Evolutionary conservation across 2,888 invertebrate genomes (phyloP).

Genomic region (Drosophila mimica): DNA sequence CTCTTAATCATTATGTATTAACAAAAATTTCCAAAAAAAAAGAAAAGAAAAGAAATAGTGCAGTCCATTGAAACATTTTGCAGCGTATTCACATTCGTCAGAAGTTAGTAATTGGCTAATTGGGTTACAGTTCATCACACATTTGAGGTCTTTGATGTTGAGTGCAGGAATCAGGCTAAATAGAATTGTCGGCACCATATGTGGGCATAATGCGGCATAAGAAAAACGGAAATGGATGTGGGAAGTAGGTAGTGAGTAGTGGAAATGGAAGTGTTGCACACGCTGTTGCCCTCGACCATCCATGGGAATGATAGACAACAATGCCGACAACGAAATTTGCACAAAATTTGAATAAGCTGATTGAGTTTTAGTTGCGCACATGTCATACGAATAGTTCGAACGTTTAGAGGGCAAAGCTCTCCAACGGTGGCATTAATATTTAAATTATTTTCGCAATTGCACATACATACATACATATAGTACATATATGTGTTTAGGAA

Average conservation of each 20-base stretch:
- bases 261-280: constrained; percentile 3
- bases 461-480: constrained; percentile 1
- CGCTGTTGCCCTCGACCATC: constrained; percentile 21
- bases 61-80: background rate
- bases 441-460: constrained; percentile 63
- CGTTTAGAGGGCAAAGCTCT: constrained; percentile 37
- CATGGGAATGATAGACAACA: constrained; percentile 28
- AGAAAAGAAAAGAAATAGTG: background rate
- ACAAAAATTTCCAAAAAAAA: background rate
- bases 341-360: constrained; percentile 83
- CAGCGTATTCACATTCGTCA: constrained; percentile 3
- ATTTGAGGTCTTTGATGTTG: constrained; percentile 65
- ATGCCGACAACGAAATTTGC: constrained; percentile 72
- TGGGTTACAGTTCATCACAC: constrained; percentile 48
- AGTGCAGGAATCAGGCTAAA: constrained; percentile 40
- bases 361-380: constrained; percentile 67
- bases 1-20: background rate
- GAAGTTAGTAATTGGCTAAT: constrained; percentile 44
- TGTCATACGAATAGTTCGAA: constrained; percentile 37
- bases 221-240: constrained; percentile 6
- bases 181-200: constrained; percentile 42
- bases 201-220: constrained; percentile 27
- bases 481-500: background rate
- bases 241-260: background rate
- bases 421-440: constrained; percentile 61